These are phyloP conservation scores for Rhynchophorus ferrugineus DNA, from an alignment of 1,140 invertebrate species.

Conservation along the genomic window DNA sequence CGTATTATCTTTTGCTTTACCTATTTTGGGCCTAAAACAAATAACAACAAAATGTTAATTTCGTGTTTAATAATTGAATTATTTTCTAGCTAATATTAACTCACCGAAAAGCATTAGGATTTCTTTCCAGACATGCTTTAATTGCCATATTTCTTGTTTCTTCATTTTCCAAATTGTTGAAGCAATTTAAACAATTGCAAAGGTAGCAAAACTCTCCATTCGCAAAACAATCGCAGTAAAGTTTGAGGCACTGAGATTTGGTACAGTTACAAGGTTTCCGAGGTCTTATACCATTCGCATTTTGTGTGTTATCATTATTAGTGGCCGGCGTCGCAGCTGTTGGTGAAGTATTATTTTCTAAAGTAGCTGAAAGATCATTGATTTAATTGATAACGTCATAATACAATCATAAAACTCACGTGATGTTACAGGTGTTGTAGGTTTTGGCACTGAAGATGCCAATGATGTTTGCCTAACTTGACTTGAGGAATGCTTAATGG, in stretches of 20 bases:
- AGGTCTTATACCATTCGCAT: conserved; percentile 60
- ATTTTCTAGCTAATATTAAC: too few relatives aligned
- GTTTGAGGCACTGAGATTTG: conserved; percentile 96
- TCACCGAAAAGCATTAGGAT: conserved; percentile 76
- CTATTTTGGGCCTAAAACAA: conserved; percentile 97
- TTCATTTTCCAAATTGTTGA: conserved; percentile 94
- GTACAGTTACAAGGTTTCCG: conserved; percentile 98
- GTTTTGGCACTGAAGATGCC: conserved; percentile 4
- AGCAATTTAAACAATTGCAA: conserved; percentile 98
- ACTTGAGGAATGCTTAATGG: conserved; percentile 11
- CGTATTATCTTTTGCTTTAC: conserved; percentile 61
- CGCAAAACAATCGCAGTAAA: conserved; percentile 99
- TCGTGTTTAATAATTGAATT: too few relatives aligned
- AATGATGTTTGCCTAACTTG: background rate
- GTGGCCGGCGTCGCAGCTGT: background rate
- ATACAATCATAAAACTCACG: conserved; percentile 10
- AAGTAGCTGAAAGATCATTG: background rate
- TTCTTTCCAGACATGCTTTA: conserved; percentile 85
- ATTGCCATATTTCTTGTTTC: conserved; percentile 91
- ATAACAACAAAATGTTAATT: conserved; percentile 32
- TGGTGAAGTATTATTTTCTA: background rate
- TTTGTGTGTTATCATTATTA: conserved; percentile 6
- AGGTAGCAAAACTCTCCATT: conserved; percentile 98
- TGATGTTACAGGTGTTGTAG: conserved; percentile 9
- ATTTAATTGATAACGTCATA: background rate